Base-by-base conservation (phyloP, 2,113 vertebrate species). In the Anser brachyrhynchus region DNA sequence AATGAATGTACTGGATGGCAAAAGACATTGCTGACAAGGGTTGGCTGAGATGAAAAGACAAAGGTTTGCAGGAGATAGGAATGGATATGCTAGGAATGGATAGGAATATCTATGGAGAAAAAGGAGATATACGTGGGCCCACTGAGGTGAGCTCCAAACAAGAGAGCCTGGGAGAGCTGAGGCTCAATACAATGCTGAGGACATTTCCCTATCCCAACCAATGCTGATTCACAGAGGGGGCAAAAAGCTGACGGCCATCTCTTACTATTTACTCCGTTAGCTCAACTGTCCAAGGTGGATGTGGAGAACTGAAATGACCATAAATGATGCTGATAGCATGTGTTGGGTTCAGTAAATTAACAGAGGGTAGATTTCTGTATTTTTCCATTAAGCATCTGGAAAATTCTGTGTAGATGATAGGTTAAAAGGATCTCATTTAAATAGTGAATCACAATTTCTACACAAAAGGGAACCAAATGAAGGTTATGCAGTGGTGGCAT, bases 131-230 rank as follows among this genome's bases (percentile, higher is more conserved):
- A n/a, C 17, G 31, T 44, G 23, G 19, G 55, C 54, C 35, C 54
- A n/a, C 23, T 58, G 17, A 41, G 41, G 39, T 31, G 57, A 6
- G 17, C 7, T 75, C 15, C 54, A 41, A 33, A 21, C 17, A 64
- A 19, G 23, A 58, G 11, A 77, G 44, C 11, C n/a, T 31, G 26
- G 4, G n/a, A 39, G 70, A 72, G 35, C 19, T 39, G 35, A 54
- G 70, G 70, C 17, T n/a, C n/a, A 14, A 17, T 59, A 13, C 0
- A 0, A n/a, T 1, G 2, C 37, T 9, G 19, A 76, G 33, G 59
- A 14, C 5, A 11, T 64, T 46, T 58, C 82, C 28, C 39, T 69
- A 29, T 17, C 18, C 20, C 22, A 26, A 35, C 15, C 31, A 89
- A 39, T 0, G 0, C 0, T 19, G 20, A 64, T 51, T 75, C 31